Evolutionary conservation across 2,797 vertebrate genomes (phyloP), one percentile per base, ranked within the genome.

Genomic region (Spinibarbus caldwelli): DNA sequence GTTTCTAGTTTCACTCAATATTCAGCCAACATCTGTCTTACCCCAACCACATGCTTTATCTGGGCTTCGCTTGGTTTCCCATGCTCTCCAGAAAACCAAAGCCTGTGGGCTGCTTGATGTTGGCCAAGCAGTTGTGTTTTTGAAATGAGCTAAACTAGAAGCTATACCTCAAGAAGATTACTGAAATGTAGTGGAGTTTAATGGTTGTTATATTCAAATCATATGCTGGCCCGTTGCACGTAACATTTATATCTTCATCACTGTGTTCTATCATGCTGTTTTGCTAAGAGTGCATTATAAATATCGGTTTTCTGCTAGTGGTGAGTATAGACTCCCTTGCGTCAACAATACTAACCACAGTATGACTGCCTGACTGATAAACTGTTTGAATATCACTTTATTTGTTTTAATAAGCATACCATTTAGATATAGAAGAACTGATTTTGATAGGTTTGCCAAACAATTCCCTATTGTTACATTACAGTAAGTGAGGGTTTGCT

Each of bases 61-160:
- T 38, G 54, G 81, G 36, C 67, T 67, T 85, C 15, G 14, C 78
- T 72, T 80, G n/a, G 83, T 62, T 88, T 90, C 86, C 86, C 77
- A 86, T 83, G 83, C 76, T 34, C 73, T 82, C n/a, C 49, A 84
- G 77, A 87, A 75, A 67, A 83, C 76, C 67, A 62, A 70, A 80
- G 66, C 49, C 62, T 86, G 86, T 64, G 87, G 90, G 86, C 81
- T 86, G 43, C 88, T 89, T 88, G 83, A 90, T 77, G 80, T 86
- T 85, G 31, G 75, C 85, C 82, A 67, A 87, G 84, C 67, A 23
- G 45, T 83, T 64, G 79, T 80, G 81, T 71, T 82, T 88, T 75
- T 87, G 54, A 86, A 83, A 85, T 83, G 62, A 85, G 59, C 54
- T 67, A 64, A 86, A 78, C 59, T 68, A 34, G 6, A 38, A n/a